Base-by-base conservation (phyloP, 2,113 vertebrate genomes). In the Vombatus ursinus region DNA sequence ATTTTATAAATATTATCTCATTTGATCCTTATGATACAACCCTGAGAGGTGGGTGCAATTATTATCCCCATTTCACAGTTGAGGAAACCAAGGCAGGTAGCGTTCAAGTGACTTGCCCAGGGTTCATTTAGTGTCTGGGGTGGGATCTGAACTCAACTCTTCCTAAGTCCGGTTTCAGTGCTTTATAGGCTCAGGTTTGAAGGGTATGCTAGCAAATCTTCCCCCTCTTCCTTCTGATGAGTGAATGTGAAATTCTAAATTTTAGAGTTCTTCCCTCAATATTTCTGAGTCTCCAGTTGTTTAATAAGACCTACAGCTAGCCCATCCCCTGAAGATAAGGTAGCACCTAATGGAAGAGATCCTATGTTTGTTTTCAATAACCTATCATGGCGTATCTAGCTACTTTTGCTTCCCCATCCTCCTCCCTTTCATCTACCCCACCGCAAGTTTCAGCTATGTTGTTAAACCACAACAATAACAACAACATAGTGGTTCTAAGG, bases 371-470 rank as follows among this genome's bases (percentile, higher is more conserved):
- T 68, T 68, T 68, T 68, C 12, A 68, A 61, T 68, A 37, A 37
- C 12, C 12, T 0, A 12, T 68, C 28, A 68, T 16, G 2, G 31
- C 37, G 31, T 68, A 37, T 68, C 31, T 68, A 11, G 31, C 11
- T 68, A 37, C 31, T 68, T 68, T 37, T 68, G 31, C 31, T 61
- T 61, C 57, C 25, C 53, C 57, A 37, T 37, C 31, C 11, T 68
- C 57, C 3, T 68, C 12, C 14, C 61, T 5, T 37, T 68, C 61
- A 68, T 1, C 31, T 68, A 37, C 31, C 1, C 31, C 31, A 68
- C 4, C 4, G 96, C 94, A 96, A 96, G 94, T 94, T 93, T 92
- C 94, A 96, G 93, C 52, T 94, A 91, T 93, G 94, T 91, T 90
- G 95, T 96, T 93, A n/a, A 91, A 7, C 68, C n/a, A 84, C n/a